Percentiles rank a stretch among this genome's conserved stretches.
phyloP scores from a whole-genome alignment of 1,140 invertebrate species.

The Drosophila hydei region DNA sequence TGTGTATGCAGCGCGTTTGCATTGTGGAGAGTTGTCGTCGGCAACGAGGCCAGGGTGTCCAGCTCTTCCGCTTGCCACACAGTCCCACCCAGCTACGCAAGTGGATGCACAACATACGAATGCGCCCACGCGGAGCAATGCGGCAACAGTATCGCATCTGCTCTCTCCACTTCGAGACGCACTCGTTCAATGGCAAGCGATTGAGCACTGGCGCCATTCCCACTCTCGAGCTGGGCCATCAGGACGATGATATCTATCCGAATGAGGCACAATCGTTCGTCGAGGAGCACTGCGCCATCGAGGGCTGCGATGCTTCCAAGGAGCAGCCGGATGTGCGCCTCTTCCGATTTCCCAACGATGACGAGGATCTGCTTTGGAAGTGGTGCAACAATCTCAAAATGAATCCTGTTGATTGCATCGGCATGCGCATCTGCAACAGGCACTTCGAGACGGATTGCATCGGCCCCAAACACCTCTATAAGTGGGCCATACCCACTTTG shows the following conservation, averaged over 20 bases:
- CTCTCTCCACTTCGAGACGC: conserved; percentile 72
- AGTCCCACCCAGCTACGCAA: conserved; percentile 68
- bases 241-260: conserved; percentile 70
- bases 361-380: conserved; percentile 77
- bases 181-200: conserved; percentile 71
- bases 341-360: conserved; percentile 75
- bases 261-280: conserved; percentile 75
- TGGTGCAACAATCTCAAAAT: conserved; percentile 82
- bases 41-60: conserved; percentile 68
- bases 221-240: conserved; percentile 71
- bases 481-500: conserved; percentile 73
- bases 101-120: conserved; percentile 77
- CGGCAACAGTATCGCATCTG: conserved; percentile 69
- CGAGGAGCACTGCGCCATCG: conserved; percentile 69
- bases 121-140: conserved; percentile 49
- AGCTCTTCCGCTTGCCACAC: conserved; percentile 76
- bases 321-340: conserved; percentile 71
- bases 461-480: conserved; percentile 69
- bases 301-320: conserved; percentile 63
- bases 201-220: conserved; percentile 72
- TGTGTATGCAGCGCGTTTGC: conserved; percentile 70
- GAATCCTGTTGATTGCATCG: conserved; percentile 71
- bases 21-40: conserved; percentile 74
- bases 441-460: conserved; percentile 75
- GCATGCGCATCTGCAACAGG: conserved; percentile 75